Conservation (phyloP, 2,113 vertebrate genomes). For the Condylura cristata region DNA sequence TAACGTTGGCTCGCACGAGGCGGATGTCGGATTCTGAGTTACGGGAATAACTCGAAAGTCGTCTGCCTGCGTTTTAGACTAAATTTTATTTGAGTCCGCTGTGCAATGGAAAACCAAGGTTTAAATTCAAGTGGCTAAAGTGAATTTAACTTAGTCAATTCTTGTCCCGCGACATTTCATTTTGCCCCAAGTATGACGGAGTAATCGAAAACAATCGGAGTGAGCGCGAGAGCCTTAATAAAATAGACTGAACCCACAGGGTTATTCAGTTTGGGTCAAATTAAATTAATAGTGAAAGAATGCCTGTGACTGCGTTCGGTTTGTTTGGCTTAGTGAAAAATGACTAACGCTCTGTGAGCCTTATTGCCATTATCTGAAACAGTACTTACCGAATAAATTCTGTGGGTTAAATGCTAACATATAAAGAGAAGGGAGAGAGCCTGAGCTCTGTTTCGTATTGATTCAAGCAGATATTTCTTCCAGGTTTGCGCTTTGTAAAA, state of each 20-base stretch:
- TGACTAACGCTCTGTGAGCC: neutral
- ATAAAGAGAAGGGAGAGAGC: neutral
- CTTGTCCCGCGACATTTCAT: neutral
- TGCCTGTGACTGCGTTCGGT: neutral
- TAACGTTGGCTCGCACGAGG: too few species aligned
- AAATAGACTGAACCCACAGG: neutral
- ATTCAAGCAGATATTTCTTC: neutral
- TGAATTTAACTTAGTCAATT: neutral
- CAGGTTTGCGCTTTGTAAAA: neutral
- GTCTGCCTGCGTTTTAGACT: neutral
- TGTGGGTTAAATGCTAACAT: neutral
- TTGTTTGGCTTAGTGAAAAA: neutral
- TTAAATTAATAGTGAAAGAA: neutral
- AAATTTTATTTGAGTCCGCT: neutral
- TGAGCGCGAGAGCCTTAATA: neutral
- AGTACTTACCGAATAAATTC: neutral
- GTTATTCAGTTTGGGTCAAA: neutral
- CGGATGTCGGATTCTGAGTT: too few species aligned
- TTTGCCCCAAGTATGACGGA: neutral
- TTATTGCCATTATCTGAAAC: neutral
- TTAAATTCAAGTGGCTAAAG: neutral
- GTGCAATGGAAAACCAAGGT: neutral
- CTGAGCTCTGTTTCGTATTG: fast-evolving
- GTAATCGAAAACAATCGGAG: neutral
- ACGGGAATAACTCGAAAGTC: neutral